These are phyloP conservation scores for Vanessa atalanta DNA, from an alignment of 1,140 invertebrate species.

Conservation along the genomic window DNA sequence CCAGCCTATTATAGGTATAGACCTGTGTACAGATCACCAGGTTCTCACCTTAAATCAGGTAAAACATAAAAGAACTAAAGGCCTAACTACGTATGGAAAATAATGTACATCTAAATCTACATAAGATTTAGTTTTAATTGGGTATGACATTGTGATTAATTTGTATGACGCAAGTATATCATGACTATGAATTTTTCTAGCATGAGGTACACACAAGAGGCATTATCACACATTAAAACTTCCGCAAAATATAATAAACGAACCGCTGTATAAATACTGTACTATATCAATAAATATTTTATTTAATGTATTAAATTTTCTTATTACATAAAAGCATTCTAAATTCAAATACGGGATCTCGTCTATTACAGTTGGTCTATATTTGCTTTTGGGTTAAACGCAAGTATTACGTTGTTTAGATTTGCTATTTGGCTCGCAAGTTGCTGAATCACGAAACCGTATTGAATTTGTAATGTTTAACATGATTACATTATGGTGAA, in stretches of 20 bases:
- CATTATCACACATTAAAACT: too few species aligned
- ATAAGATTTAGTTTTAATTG: too few species aligned
- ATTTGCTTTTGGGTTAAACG: slow-evolving; percentile 31
- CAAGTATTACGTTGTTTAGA: slow-evolving; percentile 31
- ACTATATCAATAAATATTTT: neutral
- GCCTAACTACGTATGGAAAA: too few species aligned
- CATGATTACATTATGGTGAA: slow-evolving; percentile 20
- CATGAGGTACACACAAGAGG: too few species aligned
- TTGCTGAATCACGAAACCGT: slow-evolving; percentile 37
- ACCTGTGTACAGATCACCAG: too few species aligned
- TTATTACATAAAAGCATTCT: slow-evolving; percentile 18
- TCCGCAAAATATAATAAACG: neutral
- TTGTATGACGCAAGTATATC: too few species aligned
- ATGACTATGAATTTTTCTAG: too few species aligned
- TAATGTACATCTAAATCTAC: too few species aligned
- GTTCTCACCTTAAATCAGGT: too few species aligned
- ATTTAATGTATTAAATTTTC: slow-evolving; percentile 3
- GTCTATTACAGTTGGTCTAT: slow-evolving; percentile 30
- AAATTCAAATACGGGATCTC: slow-evolving; percentile 18
- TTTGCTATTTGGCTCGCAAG: slow-evolving; percentile 30
- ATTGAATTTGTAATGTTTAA: slow-evolving; percentile 34
- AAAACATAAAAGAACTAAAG: too few species aligned
- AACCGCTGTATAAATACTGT: neutral
- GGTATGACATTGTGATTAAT: too few species aligned
- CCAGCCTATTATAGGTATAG: too few species aligned